phyloP scores from a whole-genome alignment of 2,113 vertebrate genomes.

The Cavia porcellus region DNA sequence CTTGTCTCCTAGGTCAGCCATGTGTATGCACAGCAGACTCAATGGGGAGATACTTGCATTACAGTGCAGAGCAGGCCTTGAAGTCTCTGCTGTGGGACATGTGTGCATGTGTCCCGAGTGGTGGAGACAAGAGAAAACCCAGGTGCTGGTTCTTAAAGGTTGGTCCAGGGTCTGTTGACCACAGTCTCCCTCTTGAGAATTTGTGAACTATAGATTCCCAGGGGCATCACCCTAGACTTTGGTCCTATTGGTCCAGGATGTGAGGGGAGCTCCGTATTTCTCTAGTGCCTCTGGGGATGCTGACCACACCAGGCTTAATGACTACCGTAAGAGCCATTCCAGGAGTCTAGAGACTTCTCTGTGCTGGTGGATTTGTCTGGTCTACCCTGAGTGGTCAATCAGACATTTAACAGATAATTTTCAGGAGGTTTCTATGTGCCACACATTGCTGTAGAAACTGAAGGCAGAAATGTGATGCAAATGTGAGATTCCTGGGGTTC shows the following conservation, averaged over 20 bases:
- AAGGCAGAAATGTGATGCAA: neutral
- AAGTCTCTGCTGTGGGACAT: neutral
- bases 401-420: neutral
- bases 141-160: neutral
- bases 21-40: too few relatives aligned
- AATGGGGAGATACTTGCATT: too few relatives aligned
- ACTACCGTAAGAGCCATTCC: neutral
- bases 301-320: neutral
- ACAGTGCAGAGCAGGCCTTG: neutral
- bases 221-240: neutral
- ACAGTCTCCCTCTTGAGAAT: neutral
- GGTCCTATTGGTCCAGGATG: too few relatives aligned
- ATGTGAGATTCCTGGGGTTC: neutral
- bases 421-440: neutral
- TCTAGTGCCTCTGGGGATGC: neutral
- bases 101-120: neutral
- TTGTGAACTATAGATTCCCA: neutral
- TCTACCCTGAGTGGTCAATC: neutral
- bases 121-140: neutral
- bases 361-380: neutral
- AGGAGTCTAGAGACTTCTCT: neutral
- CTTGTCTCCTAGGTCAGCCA: neutral
- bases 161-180: neutral
- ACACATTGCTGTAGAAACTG: neutral
- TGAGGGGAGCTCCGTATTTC: neutral